Base-by-base conservation (phyloP, 2,888 invertebrate species). In the Amphipyra berbera region DNA sequence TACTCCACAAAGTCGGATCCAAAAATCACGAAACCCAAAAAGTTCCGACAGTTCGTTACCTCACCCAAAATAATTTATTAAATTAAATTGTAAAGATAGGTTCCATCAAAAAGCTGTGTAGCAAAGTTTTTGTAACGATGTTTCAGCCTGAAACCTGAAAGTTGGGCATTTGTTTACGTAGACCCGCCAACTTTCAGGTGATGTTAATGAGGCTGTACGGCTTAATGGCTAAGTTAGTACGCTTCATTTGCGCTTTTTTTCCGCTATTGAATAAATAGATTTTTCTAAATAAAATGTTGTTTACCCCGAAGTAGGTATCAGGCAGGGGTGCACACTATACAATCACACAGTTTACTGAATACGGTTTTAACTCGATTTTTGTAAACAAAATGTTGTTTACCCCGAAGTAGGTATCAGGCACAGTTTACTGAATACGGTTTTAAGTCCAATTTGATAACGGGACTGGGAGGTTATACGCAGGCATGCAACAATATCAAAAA, bases 91-190 rank as follows among this genome's bases (percentile, higher is more conserved):
- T 71, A 73, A 69, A 76, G 60, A 71, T 71, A 64, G 65, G 56
- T 46, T 47, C 60, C 54, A 64, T 67, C 75, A 78, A 53, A 78
- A 75, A 62, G 64, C 59, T 52, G 46, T 27, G 30, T 41, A 61
- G 59, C 65, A 60, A 70, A 71, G 58, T 72, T 50, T 57, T 48
- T 57, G 55, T 65, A 65, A 77, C 67, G 59, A 61, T 64, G 50
- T 75, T 75, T 55, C 58, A 55, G 68, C 40, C 49, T 72, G 72
- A 61, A 67, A 52, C 74, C 78, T 71, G 49, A 78, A 78, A 78
- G 76, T 78, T 78, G 6, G 41, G 41, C 61, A 61, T 77, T 78
- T 78, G 78, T 78, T 78, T 74, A 68, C 63, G 60, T 59, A 45
- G 61, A 44, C 38, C 53, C 10, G 10, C 40, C 27, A 78, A 76